These are phyloP conservation scores for Augochlora pura DNA, from an alignment of 1,140 invertebrate species.

Conservation along the genomic window DNA sequence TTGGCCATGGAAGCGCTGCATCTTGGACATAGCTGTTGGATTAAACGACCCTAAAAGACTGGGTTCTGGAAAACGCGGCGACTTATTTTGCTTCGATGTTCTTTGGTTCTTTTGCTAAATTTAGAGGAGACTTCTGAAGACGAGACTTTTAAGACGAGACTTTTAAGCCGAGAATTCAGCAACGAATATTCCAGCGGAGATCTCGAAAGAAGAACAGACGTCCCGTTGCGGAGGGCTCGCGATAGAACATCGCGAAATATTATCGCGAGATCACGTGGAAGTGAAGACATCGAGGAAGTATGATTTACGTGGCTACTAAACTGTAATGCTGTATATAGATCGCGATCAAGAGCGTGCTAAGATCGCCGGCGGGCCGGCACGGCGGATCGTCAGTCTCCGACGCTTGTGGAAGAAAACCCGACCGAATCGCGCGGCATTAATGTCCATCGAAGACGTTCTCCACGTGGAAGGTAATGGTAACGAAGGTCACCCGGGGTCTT, in stretches of 20 bases:
- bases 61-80: no score
- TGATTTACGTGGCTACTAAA: slow-evolving; percentile 16
- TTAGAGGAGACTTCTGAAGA: no score
- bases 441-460: slow-evolving; percentile 48
- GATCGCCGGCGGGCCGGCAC: background rate
- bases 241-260: background rate
- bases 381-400: slow-evolving; percentile 1
- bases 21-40: no score
- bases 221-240: no score
- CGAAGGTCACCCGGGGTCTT: slow-evolving; percentile 74
- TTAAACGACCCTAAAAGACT: no score
- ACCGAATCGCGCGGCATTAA: slow-evolving; percentile 35
- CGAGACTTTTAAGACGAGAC: no score
- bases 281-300: background rate
- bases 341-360: slow-evolving; percentile 17
- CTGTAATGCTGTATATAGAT: slow-evolving; percentile 11
- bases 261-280: background rate
- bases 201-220: no score
- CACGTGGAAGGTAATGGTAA: slow-evolving; percentile 69
- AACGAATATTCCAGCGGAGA: no score
- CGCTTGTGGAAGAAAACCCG: slow-evolving; percentile 11
- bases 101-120: no score
- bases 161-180: no score
- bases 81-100: no score
- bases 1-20: no score